phyloP scores from a whole-genome alignment of 1,140 invertebrate genomes.

The Apis dorsata region DNA sequence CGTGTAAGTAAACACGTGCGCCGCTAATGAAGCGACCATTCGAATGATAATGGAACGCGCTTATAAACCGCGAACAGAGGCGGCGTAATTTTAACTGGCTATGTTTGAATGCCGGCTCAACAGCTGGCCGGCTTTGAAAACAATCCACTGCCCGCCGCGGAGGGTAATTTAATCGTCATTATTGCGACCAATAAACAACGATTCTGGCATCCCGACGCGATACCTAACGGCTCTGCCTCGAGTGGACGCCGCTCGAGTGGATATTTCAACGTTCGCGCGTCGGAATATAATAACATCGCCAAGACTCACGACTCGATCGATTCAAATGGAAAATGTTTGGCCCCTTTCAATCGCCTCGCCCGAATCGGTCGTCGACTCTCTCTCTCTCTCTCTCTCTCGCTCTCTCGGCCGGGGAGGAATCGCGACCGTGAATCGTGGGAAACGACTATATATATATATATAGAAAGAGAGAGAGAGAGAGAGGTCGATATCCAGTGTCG shows the following conservation, averaged over 20 bases:
- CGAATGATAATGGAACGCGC: conserved; percentile 9
- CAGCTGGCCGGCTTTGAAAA: conserved; percentile 42
- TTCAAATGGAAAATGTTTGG: conserved; percentile 21
- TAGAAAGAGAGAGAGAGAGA: no score
- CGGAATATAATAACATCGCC: conserved; percentile 22
- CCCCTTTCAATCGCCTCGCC: conserved; percentile 15
- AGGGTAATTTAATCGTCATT: conserved; percentile 46
- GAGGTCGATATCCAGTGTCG: not conserved
- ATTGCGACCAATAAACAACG: conserved; percentile 45
- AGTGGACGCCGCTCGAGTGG: conserved; percentile 29
- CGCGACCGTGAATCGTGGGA: conserved; percentile 17
- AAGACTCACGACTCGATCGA: conserved; percentile 10
- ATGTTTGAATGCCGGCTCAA: conserved; percentile 22
- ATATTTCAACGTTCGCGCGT: conserved; percentile 36
- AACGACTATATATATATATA: not conserved
- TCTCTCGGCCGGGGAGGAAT: not conserved
- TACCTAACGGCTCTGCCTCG: conserved; percentile 1
- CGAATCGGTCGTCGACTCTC: conserved; percentile 15
- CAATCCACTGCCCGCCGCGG: conserved; percentile 17
- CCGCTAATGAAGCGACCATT: conserved; percentile 34
- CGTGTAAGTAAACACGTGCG: no score
- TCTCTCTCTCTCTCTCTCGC: no score
- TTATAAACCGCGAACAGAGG: conserved; percentile 11
- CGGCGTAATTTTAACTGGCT: conserved; percentile 18
- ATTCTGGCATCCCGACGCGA: conserved; percentile 15